phyloP scores from a whole-genome alignment of 2,888 invertebrate genomes.

The Pomacea canaliculata region DNA sequence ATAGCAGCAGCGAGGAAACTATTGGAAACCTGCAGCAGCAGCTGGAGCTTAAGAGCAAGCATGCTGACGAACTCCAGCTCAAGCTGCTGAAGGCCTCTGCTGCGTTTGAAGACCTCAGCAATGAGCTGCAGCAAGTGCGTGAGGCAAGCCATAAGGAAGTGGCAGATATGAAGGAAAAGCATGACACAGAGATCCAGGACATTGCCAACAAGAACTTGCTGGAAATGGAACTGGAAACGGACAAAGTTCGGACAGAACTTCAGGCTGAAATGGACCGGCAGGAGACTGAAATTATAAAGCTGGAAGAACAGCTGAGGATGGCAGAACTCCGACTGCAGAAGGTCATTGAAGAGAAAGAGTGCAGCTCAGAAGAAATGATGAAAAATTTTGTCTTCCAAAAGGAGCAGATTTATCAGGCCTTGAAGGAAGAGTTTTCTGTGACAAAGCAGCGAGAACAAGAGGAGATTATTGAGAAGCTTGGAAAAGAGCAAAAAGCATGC shows the following conservation, averaged over 20 bases:
- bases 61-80: slow-evolving; percentile 24
- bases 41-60: slow-evolving; percentile 17
- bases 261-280: slow-evolving; percentile 46
- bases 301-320: slow-evolving; percentile 65
- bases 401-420: slow-evolving; percentile 61
- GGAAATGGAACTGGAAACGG: slow-evolving; percentile 55
- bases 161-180: slow-evolving; percentile 30
- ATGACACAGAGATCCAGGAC: slow-evolving; percentile 38
- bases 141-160: slow-evolving; percentile 30
- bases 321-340: slow-evolving; percentile 47
- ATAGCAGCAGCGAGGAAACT: slow-evolving; percentile 12
- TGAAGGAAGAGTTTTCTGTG: slow-evolving; percentile 27
- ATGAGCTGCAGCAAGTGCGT: slow-evolving; percentile 30
- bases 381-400: slow-evolving; percentile 34
- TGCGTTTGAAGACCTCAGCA: slow-evolving; percentile 23
- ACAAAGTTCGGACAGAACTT: slow-evolving; percentile 48
- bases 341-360: slow-evolving; percentile 34
- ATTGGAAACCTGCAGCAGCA: slow-evolving; percentile 11
- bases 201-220: slow-evolving; percentile 45
- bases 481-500: slow-evolving; percentile 20
- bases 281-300: slow-evolving; percentile 50
- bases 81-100: slow-evolving; percentile 11
- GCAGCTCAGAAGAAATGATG: slow-evolving; percentile 32
- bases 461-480: slow-evolving; percentile 26
- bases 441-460: slow-evolving; percentile 23